A percentile compares a stretch with the other conserved stretches of the same genome.
These are phyloP conservation scores for Intellagama lesueurii DNA, from an alignment of 2,797 vertebrate species.

Conservation along the genomic window DNA sequence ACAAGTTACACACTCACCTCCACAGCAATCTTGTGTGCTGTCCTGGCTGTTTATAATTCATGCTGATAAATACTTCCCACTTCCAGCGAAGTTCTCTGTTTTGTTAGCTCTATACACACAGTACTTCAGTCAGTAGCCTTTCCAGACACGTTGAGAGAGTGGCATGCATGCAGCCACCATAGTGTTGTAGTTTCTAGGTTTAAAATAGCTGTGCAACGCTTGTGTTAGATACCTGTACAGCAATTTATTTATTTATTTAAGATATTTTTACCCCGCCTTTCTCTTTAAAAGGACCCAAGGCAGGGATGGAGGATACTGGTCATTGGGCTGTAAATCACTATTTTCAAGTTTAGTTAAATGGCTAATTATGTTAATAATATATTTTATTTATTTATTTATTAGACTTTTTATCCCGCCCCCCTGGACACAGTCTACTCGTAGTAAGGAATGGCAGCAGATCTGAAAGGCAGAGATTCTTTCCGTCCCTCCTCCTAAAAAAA, in stretches of 20 bases:
- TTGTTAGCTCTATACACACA: neutral
- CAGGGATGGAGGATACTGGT: neutral
- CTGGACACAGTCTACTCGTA: no score
- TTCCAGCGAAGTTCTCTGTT: no score
- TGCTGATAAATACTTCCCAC: neutral
- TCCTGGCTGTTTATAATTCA: neutral
- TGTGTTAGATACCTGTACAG: neutral
- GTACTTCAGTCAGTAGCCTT: neutral
- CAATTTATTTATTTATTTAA: no score
- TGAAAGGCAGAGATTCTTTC: neutral
- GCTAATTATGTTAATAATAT: neutral
- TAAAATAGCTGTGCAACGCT: neutral
- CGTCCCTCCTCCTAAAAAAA: neutral
- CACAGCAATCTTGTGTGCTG: neutral
- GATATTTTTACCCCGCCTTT: no score
- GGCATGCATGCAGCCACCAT: neutral
- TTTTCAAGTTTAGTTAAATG: neutral
- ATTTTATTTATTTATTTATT: no score
- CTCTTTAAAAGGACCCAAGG: no score
- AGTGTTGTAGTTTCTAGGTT: neutral
- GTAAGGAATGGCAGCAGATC: neutral
- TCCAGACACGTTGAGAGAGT: neutral
- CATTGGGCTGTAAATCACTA: neutral
- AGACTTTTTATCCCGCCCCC: no score
- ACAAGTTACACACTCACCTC: neutral